Evolutionary conservation across 2,797 vertebrate genomes (phyloP), one percentile per base, ranked within the genome.

Genomic region (Ambastaia sidthimunki): DNA sequence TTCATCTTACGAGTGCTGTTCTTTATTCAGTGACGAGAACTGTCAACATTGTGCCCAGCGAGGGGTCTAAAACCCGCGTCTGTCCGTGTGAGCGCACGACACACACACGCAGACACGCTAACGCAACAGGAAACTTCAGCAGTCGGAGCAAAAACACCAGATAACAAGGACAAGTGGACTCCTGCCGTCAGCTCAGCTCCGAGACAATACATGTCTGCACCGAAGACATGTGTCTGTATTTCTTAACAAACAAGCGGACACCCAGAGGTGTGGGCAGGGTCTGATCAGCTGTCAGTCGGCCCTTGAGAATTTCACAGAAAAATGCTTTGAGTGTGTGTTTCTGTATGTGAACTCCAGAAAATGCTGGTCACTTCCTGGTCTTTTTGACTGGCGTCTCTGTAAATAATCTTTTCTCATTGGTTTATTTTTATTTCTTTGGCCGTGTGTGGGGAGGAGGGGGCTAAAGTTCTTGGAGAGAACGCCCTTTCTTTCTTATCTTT

Each of bases 401-500:
- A 76, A 76, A 86, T 78, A 74, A 73, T 71, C 59, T 63, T 55
- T 72, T 71, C 11, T 55, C 65, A 21, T 54, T 74, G 69, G 37
- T 74, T 80, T 69, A 52, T 80, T 83, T 83, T 84, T 76, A 80
- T 74, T 74, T 71, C 73, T 47, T 73, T 55, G 70, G 60, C 60
- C 25, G 59, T 37, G 34, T 37, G 34, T 37, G 34, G 47, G 76
- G 60, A 57, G 60, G 60, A 23, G 59, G 77, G 60, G 68, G 70
- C 69, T 76, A 76, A 76, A 71, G 71, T 76, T 69, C 65, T 71
- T 63, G 18, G 77, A 47, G 37, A 82, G 84, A 80, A 71, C 66
- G 81, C 44, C 72, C 2, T 86, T 81, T 87, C 89, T 83, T 79
- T 83, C 83, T 82, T 85, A 85, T 92, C 89, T 85, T 84, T 78